A percentile compares a stretch with the other conserved stretches of the same genome.
phyloP scores from a whole-genome alignment of 2,888 invertebrate genomes.

The Gymnocheta viridis region DNA sequence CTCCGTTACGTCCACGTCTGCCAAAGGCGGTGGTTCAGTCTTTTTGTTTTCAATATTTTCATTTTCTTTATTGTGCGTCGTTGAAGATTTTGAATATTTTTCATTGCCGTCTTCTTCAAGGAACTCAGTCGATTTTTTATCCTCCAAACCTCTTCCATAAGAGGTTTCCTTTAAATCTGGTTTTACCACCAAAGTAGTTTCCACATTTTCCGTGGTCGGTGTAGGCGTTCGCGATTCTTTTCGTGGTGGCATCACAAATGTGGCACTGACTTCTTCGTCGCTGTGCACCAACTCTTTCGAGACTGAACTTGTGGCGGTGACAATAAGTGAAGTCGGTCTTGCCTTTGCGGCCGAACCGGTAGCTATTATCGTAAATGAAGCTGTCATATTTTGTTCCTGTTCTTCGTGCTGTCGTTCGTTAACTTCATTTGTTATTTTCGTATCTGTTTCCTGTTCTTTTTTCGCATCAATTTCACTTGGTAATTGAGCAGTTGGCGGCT shows the following conservation, averaged over 20 bases:
- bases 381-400: slow-evolving; percentile 75
- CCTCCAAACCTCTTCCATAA: slow-evolving; percentile 52
- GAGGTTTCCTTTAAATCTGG: slow-evolving; percentile 70
- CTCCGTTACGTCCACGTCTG: slow-evolving; percentile 33
- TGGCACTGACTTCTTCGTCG: slow-evolving; percentile 76
- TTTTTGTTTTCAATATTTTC: slow-evolving; percentile 71
- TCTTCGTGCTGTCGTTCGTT: slow-evolving; percentile 75
- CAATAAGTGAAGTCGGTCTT: slow-evolving; percentile 70
- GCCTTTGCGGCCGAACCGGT: slow-evolving; percentile 69
- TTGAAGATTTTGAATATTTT: slow-evolving; percentile 31
- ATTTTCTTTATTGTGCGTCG: slow-evolving; percentile 63
- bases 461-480: slow-evolving; percentile 26
- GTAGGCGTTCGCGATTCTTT: slow-evolving; percentile 72
- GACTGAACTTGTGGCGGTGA: slow-evolving; percentile 64
- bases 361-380: slow-evolving; percentile 78
- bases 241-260: slow-evolving; percentile 77
- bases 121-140: slow-evolving; percentile 1
- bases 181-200: slow-evolving; percentile 72
- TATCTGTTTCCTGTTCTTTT: slow-evolving; percentile 40
- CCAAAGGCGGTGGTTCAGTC: slow-evolving; percentile 72
- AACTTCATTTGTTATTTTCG: neutral
- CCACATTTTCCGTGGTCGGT: slow-evolving; percentile 67
- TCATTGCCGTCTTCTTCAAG: slow-evolving; percentile 40
- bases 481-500: neutral
- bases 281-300: slow-evolving; percentile 42